Conservation (phyloP, 2,888 invertebrate genomes). For the Harpalus rubripes region DNA sequence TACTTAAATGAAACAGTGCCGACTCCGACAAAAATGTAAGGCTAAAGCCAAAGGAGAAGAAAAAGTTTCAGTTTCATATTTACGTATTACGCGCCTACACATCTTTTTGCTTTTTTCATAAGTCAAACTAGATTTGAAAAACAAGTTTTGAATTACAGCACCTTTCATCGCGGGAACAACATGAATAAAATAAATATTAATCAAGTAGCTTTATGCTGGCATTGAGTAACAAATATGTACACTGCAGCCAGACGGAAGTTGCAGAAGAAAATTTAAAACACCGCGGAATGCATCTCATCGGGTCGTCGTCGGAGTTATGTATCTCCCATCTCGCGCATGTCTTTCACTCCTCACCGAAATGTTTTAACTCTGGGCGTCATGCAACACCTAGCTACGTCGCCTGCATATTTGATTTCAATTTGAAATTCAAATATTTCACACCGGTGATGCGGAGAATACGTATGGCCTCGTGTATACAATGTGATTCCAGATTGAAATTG, state of each 20-base stretch:
- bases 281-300: not conserved
- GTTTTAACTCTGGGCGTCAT: constrained; percentile 72
- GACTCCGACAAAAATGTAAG: too few species aligned
- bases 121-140: constrained; percentile 19
- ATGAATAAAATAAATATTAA: constrained; percentile 53
- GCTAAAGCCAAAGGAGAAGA: not conserved
- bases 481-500: constrained; percentile 74
- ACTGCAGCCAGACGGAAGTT: constrained; percentile 19
- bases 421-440: constrained; percentile 75
- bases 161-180: constrained; percentile 26
- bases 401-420: constrained; percentile 77
- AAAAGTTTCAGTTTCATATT: not conserved
- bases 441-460: constrained; percentile 62
- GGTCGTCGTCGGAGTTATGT: constrained; percentile 23
- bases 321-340: constrained; percentile 45
- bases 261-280: constrained; percentile 41
- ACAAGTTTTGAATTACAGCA: constrained; percentile 45
- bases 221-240: constrained; percentile 28
- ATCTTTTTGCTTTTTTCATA: constrained; percentile 1
- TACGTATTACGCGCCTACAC: not conserved
- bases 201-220: constrained; percentile 34
- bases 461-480: constrained; percentile 71
- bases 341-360: constrained; percentile 70
- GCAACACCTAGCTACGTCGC: constrained; percentile 70
- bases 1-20: too few species aligned